Conservation (phyloP, 2,888 invertebrate genomes). For the Nemapogon koenigi region DNA sequence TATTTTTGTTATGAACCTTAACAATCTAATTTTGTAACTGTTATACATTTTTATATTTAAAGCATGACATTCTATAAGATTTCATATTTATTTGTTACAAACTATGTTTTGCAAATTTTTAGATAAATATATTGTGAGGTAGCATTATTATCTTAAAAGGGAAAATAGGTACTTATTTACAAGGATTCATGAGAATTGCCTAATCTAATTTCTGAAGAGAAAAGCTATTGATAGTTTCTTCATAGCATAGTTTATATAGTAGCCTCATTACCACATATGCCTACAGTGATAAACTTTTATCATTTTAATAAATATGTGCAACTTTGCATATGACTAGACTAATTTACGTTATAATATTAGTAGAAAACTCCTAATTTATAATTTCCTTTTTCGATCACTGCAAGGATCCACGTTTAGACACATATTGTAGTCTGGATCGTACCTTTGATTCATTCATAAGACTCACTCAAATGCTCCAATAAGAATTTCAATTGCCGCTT, state of each 20-base stretch:
- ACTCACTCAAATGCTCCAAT: constrained; percentile 70
- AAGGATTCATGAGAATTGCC: constrained; percentile 16
- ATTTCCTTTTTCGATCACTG: constrained; percentile 59
- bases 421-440: constrained; percentile 55
- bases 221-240: too few relatives aligned
- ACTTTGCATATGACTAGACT: constrained; percentile 62
- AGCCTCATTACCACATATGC: too few relatives aligned
- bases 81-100: not conserved
- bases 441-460: constrained; percentile 65
- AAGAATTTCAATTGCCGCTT: constrained; percentile 65
- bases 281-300: too few relatives aligned
- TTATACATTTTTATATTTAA: not conserved
- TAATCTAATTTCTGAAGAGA: too few relatives aligned
- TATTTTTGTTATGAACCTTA: too few relatives aligned
- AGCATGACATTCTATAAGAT: too few relatives aligned
- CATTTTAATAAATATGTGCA: too few relatives aligned
- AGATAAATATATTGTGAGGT: constrained; percentile 36
- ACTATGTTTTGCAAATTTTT: constrained; percentile 1
- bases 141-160: constrained; percentile 61
- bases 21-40: too few relatives aligned
- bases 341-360: constrained; percentile 43
- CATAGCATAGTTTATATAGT: too few relatives aligned
- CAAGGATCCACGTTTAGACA: constrained; percentile 60
- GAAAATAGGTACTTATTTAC: constrained; percentile 46
- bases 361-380: constrained; percentile 19